Conservation (phyloP, 2,113 vertebrate genomes). For the Sorex fumeus region DNA sequence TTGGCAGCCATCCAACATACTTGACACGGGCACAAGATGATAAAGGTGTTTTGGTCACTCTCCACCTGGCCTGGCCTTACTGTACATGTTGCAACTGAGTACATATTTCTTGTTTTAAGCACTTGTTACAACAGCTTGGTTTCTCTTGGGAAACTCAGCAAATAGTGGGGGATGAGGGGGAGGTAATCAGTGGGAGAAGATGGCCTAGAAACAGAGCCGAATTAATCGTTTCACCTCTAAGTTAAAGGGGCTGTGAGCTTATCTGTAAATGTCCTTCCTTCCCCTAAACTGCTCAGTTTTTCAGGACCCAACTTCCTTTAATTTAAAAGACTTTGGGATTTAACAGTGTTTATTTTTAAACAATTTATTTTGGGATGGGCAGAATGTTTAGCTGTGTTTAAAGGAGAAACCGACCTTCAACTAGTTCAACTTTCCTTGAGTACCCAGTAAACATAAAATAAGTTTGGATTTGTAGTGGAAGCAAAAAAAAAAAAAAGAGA, state of each 20-base stretch:
- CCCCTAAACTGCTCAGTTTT: not conserved
- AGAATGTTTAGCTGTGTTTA: not conserved
- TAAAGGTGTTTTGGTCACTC: slow-evolving; percentile 61
- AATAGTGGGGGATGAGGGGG: not conserved
- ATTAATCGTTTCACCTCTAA: not conserved
- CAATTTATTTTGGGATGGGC: too few species aligned
- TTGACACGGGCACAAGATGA: slow-evolving; percentile 47
- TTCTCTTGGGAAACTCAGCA: slow-evolving; percentile 30
- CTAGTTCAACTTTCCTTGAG: not conserved
- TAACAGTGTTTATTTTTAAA: not conserved
- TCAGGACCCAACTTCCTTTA: slow-evolving; percentile 43
- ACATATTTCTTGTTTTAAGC: not conserved
- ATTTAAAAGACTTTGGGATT: slow-evolving; percentile 6
- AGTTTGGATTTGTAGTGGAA: not conserved
- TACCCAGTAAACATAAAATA: not conserved
- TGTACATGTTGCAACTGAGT: not conserved
- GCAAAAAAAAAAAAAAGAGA: too few species aligned
- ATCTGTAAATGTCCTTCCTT: not conserved
- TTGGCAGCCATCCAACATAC: slow-evolving; percentile 61
- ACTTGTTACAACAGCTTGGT: not conserved
- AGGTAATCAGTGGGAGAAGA: not conserved
- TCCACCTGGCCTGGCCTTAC: slow-evolving; percentile 58
- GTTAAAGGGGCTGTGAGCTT: not conserved
- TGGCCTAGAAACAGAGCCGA: slow-evolving; percentile 12
- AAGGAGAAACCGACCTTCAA: slow-evolving; percentile 58